Conservation (phyloP, 2,888 invertebrate species). For the Scaptomyza reducta region DNA sequence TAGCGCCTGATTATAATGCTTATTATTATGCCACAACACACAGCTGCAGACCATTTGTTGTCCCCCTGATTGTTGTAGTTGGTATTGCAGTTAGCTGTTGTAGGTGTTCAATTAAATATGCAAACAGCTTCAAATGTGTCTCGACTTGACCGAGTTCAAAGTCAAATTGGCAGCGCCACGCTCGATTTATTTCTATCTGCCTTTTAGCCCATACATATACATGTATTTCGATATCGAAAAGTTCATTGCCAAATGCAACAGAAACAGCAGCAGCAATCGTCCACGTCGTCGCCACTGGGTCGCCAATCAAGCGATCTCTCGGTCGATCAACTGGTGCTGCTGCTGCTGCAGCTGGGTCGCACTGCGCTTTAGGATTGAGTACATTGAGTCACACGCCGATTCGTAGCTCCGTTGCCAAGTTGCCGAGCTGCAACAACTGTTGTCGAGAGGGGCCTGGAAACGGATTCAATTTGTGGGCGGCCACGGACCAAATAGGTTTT, state of each 20-base stretch:
- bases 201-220: constrained; percentile 43
- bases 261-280: constrained; percentile 1
- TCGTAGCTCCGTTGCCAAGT: constrained; percentile 13
- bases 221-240: constrained; percentile 65
- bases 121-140: constrained; percentile 77
- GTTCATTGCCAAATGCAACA: constrained; percentile 76
- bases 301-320: constrained; percentile 61
- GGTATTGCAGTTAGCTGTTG: constrained; percentile 49
- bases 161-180: constrained; percentile 68
- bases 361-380: constrained; percentile 58
- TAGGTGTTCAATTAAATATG: constrained; percentile 79
- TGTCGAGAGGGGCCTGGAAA: constrained; percentile 41
- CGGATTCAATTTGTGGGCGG: constrained; percentile 68
- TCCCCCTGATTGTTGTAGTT: constrained; percentile 16
- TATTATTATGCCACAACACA: constrained; percentile 61
- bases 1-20: constrained; percentile 74
- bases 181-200: constrained; percentile 47
- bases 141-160: constrained; percentile 79
- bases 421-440: constrained; percentile 48
- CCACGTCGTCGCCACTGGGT: constrained; percentile 58
- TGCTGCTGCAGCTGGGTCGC: constrained; percentile 64
- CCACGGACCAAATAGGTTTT: constrained; percentile 71
- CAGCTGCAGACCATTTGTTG: constrained; percentile 71
- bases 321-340: constrained; percentile 74
- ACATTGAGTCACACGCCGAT: constrained; percentile 55